Evolutionary conservation across 2,113 vertebrate genomes (phyloP).

Genomic region (Eudyptes chrysolophus): DNA sequence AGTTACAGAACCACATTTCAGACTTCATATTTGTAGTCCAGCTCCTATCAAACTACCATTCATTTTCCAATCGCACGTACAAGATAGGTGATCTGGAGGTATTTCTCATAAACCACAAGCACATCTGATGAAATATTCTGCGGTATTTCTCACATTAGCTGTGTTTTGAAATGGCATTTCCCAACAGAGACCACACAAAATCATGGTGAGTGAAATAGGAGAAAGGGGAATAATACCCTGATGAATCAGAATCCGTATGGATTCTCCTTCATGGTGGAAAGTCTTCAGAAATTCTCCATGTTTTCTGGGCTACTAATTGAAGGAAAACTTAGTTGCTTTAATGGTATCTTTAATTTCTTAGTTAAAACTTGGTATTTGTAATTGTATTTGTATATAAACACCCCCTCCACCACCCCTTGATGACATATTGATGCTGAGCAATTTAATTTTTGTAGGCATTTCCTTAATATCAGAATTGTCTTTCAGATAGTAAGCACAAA

Average conservation of each 20-base stretch:
- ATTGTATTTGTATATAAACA: background rate
- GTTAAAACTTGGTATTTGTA: background rate
- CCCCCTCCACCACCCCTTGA: background rate
- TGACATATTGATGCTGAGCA: background rate
- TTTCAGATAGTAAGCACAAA: background rate
- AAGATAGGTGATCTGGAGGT: background rate
- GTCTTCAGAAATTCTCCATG: background rate
- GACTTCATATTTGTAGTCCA: background rate
- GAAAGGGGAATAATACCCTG: background rate
- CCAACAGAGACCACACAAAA: background rate
- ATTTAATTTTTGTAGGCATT: background rate
- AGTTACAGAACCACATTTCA: background rate
- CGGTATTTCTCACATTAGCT: background rate
- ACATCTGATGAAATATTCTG: background rate
- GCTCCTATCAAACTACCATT: background rate
- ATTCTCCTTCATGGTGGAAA: background rate
- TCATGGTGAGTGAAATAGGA: background rate
- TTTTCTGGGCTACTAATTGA: background rate
- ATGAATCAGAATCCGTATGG: background rate
- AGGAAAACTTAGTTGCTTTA: background rate
- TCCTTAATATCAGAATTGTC: background rate
- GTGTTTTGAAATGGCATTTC: background rate
- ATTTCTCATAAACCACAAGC: background rate
- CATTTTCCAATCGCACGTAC: background rate
- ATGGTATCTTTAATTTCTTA: background rate